These are phyloP conservation scores for Amphiprion clarkii DNA, from an alignment of 2,797 vertebrate genomes.

Conservation along the genomic window DNA sequence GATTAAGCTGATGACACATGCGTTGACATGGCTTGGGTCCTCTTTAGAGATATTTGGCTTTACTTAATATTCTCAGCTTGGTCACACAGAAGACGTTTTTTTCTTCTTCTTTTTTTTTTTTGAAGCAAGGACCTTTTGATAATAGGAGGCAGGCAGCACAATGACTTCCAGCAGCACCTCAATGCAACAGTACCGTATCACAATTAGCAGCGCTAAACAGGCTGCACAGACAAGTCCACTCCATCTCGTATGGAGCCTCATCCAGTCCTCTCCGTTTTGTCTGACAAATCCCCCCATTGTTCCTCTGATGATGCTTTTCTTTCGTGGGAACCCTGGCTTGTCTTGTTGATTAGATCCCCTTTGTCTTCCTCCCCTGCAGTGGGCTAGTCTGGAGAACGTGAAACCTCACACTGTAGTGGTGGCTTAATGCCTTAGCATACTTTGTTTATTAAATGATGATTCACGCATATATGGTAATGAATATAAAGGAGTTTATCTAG, in stretches of 20 bases:
- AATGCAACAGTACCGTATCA: constrained; percentile 86
- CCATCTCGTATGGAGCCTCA: constrained; percentile 85
- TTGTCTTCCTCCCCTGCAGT: constrained; percentile 84
- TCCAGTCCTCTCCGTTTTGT: constrained; percentile 85
- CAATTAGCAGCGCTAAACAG: constrained; percentile 85
- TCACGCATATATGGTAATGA: constrained; percentile 67
- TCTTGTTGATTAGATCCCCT: constrained; percentile 88
- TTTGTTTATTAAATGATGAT: constrained; percentile 77
- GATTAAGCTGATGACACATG: constrained; percentile 53
- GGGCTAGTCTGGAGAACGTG: constrained; percentile 82
- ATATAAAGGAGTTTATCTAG: constrained; percentile 69
- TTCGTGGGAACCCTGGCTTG: constrained; percentile 87
- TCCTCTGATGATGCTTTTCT: constrained; percentile 86
- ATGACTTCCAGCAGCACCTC: constrained; percentile 85
- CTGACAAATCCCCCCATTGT: constrained; percentile 87
- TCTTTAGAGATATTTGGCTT: constrained; percentile 71
- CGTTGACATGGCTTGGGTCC: constrained; percentile 35
- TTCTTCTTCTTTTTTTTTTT: constrained; percentile 68
- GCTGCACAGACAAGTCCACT: constrained; percentile 84
- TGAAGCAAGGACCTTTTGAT: constrained; percentile 82
- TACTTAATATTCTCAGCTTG: constrained; percentile 69
- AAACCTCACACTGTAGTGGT: constrained; percentile 81
- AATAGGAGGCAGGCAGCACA: constrained; percentile 85
- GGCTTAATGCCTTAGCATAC: constrained; percentile 83
- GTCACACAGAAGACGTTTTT: constrained; percentile 71